Evolutionary conservation across 2,797 vertebrate genomes (phyloP).

Genomic region (Gymnothorax javanicus): DNA sequence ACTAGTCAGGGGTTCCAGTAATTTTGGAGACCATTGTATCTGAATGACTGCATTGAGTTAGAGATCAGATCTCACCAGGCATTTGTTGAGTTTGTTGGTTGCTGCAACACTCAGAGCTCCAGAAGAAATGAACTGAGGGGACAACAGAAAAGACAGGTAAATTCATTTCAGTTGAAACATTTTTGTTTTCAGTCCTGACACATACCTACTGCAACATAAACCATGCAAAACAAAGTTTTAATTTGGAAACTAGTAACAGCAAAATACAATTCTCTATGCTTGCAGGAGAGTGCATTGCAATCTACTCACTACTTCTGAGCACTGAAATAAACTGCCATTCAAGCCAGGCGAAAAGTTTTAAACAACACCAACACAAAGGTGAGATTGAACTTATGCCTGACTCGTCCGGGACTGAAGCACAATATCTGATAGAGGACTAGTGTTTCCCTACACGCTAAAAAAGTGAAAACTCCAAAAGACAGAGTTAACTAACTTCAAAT

Average conservation of each 20-base stretch:
- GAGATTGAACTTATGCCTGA: neutral
- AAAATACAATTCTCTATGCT: neutral
- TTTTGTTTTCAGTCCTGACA: neutral
- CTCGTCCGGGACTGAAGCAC: neutral
- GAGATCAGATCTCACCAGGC: constrained; percentile 36
- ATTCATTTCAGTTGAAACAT: neutral
- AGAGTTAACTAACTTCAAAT: too few relatives aligned
- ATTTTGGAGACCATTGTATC: too few relatives aligned
- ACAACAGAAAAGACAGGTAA: neutral
- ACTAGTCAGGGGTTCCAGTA: too few relatives aligned
- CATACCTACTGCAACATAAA: neutral
- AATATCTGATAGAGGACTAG: neutral
- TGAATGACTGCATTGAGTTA: neutral
- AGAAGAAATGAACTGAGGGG: constrained; percentile 34
- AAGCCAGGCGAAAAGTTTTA: neutral
- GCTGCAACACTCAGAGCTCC: constrained; percentile 39
- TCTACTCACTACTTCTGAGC: neutral
- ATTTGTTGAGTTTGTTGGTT: constrained; percentile 32
- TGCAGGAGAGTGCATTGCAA: neutral
- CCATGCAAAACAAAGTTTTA: neutral
- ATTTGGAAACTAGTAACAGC: neutral
- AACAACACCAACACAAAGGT: neutral
- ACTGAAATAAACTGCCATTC: neutral
- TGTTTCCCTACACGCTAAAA: neutral
- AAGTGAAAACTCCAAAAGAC: too few relatives aligned